Evolutionary conservation across 2,797 vertebrate genomes (phyloP).

Genomic region (Columba guinea): DNA sequence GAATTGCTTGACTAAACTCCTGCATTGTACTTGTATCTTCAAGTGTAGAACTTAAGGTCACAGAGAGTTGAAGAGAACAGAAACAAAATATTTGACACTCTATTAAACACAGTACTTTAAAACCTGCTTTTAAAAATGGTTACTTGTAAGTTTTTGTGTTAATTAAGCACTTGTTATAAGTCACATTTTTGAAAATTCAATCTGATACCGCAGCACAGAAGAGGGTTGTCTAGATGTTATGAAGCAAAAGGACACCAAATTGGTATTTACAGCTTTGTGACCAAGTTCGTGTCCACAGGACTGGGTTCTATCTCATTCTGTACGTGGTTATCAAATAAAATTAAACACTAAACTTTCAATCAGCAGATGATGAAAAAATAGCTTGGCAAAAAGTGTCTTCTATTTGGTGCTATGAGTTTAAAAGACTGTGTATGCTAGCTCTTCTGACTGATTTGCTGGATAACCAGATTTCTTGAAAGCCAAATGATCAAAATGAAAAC

Average conservation of each 20-base stretch:
- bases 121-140: conserved; percentile 44
- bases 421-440: neutral
- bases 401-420: neutral
- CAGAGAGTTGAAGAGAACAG: conserved; percentile 39
- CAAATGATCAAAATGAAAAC: neutral
- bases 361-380: conserved; percentile 20
- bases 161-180: neutral
- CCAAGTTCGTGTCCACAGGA: conserved; percentile 8
- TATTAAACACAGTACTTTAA: conserved; percentile 55
- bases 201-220: conserved; percentile 11
- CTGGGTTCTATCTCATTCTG: neutral
- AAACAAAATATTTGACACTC: conserved; percentile 58
- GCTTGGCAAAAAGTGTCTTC: neutral
- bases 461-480: conserved; percentile 34
- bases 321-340: conserved; percentile 21
- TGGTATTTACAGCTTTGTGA: neutral
- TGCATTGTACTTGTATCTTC: conserved; percentile 65
- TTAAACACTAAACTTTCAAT: conserved; percentile 33
- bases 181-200: conserved; percentile 30
- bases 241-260: conserved; percentile 39
- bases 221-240: conserved; percentile 10
- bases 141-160: conserved; percentile 41
- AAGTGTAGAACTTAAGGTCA: conserved; percentile 53
- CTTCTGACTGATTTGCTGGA: conserved; percentile 3
- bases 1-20: conserved; percentile 71